Conservation (phyloP, 2,113 vertebrate species). For the Meleagris gallopavo region DNA sequence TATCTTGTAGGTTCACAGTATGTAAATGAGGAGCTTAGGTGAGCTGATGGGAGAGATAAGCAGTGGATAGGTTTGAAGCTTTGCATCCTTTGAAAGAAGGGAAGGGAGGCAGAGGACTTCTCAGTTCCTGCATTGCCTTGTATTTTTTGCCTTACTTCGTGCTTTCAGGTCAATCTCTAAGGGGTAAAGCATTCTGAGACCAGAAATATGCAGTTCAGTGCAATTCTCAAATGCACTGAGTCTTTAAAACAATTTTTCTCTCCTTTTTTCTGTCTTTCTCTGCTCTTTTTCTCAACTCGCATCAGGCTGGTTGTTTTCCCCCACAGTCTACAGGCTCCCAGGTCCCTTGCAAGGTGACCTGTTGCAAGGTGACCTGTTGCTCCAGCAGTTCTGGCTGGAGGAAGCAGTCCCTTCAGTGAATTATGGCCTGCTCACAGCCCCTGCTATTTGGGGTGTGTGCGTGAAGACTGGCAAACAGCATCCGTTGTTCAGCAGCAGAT, state of each 20-base stretch:
- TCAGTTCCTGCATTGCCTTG: not conserved
- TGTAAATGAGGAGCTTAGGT: not conserved
- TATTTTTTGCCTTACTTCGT: not conserved
- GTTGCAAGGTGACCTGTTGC: not conserved
- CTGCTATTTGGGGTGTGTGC: not conserved
- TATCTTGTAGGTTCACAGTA: not conserved
- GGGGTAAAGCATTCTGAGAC: not conserved
- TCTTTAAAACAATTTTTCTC: not conserved
- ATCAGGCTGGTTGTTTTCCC: not conserved
- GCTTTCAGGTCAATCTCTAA: not conserved
- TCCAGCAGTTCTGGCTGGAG: not conserved
- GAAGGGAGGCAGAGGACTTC: not conserved
- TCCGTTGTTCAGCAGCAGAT: not conserved
- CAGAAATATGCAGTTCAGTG: not conserved
- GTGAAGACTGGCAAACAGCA: not conserved
- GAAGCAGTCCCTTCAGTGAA: not conserved
- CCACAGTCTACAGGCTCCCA: not conserved
- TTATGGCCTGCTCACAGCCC: not conserved
- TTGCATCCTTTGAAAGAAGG: not conserved
- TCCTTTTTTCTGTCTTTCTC: rapidly evolving
- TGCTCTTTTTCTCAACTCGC: not conserved
- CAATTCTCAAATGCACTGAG: not conserved
- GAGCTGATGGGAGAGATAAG: not conserved
- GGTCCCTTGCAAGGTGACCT: not conserved
- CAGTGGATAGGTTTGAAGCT: not conserved